These are phyloP conservation scores for Ophiothrix spiculata DNA, from an alignment of 35 echinoderm and acorn worm genomes.

Conservation along the genomic window DNA sequence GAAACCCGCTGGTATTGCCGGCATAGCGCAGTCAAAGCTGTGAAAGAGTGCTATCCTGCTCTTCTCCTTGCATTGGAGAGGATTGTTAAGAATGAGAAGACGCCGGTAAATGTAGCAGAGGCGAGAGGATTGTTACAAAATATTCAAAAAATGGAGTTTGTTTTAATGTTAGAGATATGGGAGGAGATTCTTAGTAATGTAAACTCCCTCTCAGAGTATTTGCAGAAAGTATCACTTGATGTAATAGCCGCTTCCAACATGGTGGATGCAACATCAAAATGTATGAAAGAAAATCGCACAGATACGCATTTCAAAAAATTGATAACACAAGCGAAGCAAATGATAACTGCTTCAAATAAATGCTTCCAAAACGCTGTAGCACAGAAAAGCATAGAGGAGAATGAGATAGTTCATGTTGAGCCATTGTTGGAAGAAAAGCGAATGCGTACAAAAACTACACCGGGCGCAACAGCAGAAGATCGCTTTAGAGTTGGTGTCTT, in stretches of 20 bases:
- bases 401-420: not conserved
- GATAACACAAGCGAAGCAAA: too few relatives aligned
- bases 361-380: not conserved
- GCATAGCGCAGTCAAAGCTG: slow-evolving; percentile 14
- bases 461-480: not conserved
- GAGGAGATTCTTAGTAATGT: not conserved
- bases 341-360: too few relatives aligned
- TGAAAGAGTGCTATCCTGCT: slow-evolving; percentile 6
- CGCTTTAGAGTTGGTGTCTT: slow-evolving; percentile 5
- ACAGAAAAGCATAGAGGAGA: not conserved
- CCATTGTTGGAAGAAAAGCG: not conserved
- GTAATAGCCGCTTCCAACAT: not conserved
- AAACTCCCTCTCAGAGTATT: slow-evolving; percentile 1
- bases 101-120: not conserved
- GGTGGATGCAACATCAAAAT: not conserved
- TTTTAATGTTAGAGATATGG: slow-evolving; percentile 15
- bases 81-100: not conserved
- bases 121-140: not conserved
- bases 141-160: slow-evolving; percentile 3
- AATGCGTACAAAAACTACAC: not conserved
- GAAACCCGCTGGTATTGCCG: slow-evolving; percentile 15
- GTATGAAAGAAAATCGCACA: not conserved
- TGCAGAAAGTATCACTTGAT: not conserved
- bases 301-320: not conserved
- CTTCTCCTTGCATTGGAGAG: not conserved